Conservation (phyloP, 2,797 vertebrate species). For the Centroberyx gerrardi region DNA sequence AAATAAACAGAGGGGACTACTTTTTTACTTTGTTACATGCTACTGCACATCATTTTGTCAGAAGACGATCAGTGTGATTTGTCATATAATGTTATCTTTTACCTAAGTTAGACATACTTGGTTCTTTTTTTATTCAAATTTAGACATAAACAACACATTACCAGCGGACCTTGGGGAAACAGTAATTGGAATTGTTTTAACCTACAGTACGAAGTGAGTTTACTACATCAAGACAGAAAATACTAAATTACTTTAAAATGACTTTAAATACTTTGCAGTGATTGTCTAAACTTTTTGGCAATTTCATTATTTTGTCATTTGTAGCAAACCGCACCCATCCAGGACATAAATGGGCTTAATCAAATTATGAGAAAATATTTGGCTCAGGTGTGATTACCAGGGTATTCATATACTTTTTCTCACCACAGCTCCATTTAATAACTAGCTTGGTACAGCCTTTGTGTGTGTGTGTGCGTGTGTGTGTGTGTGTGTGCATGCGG, state of each 20-base stretch:
- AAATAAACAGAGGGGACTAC: too few relatives aligned
- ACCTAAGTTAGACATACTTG: too few relatives aligned
- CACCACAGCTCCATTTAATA: not conserved
- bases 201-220: not conserved
- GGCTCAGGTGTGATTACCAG: not conserved
- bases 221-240: not conserved
- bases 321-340: not conserved
- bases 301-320: not conserved
- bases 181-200: not conserved
- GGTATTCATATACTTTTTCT: not conserved
- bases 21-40: too few relatives aligned
- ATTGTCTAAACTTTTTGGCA: not conserved
- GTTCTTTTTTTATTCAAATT: too few relatives aligned
- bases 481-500: constrained; percentile 11
- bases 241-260: not conserved
- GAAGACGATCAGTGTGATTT: too few relatives aligned
- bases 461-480: not conserved
- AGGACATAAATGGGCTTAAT: not conserved
- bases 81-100: too few relatives aligned
- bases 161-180: not conserved
- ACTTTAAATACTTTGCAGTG: not conserved
- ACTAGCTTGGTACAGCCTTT: not conserved
- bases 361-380: not conserved
- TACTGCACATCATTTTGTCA: too few relatives aligned
- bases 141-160: not conserved